A percentile compares a stretch with the other conserved stretches of the same genome.
These are phyloP conservation scores for Teleogryllus occipitalis DNA, from an alignment of 1,140 invertebrate genomes.

Conservation along the genomic window DNA sequence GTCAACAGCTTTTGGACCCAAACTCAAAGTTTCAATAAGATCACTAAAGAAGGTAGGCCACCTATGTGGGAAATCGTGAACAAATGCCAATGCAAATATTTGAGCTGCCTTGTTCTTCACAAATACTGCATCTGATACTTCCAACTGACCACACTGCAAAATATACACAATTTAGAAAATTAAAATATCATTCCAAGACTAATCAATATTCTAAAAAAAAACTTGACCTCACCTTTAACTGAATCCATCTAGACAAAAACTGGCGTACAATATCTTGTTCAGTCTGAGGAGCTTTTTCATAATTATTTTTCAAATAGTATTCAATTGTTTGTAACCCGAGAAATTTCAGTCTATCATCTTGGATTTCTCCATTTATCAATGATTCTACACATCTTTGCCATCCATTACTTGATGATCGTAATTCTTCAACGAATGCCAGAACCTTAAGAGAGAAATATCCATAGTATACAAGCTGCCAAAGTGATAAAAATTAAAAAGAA, in stretches of 20 bases:
- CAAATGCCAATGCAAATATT: conserved; percentile 42
- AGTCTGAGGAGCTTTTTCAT: not conserved
- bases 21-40: conserved; percentile 36
- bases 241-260: not conserved
- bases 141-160: conserved; percentile 4
- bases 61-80: conserved; percentile 42
- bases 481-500: not conserved
- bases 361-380: not conserved
- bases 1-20: conserved; percentile 38
- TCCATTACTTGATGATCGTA: not conserved
- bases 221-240: not conserved
- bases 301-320: not conserved
- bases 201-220: not conserved
- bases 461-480: not conserved
- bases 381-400: not conserved
- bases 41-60: conserved; percentile 49
- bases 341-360: conserved; percentile 2
- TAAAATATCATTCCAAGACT: not conserved
- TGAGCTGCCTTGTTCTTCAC: conserved; percentile 44
- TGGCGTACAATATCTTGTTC: not conserved
- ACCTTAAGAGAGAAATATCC: not conserved
- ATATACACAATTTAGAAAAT: not conserved
- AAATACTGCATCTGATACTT: conserved; percentile 9
- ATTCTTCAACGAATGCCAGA: not conserved
- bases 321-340: not conserved